phyloP scores from a whole-genome alignment of 2,888 invertebrate genomes.

The Leptopilina syphax region DNA sequence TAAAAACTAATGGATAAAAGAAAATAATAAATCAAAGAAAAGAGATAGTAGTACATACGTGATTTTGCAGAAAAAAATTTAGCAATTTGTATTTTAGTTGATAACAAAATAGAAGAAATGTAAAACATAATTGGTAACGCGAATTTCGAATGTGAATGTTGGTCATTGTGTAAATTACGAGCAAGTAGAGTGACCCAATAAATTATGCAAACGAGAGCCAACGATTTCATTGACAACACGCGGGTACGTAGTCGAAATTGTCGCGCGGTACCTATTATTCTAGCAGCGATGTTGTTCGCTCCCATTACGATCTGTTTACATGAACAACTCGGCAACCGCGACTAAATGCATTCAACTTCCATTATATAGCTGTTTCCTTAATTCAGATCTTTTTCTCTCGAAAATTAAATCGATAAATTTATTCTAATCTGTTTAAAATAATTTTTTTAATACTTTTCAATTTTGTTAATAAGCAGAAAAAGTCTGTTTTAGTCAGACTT shows the following conservation, averaged over 20 bases:
- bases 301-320: conserved; percentile 38
- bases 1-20: too few relatives aligned
- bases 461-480: too few relatives aligned
- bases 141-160: neutral
- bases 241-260: conserved; percentile 42
- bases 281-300: conserved; percentile 31
- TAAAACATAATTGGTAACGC: conserved; percentile 4
- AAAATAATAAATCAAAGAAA: too few relatives aligned
- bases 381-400: too few relatives aligned
- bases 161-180: conserved; percentile 27
- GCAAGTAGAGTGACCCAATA: conserved; percentile 29
- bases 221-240: conserved; percentile 35
- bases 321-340: conserved; percentile 11
- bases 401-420: too few relatives aligned
- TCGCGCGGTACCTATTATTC: conserved; percentile 47
- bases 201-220: conserved; percentile 35
- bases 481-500: too few relatives aligned
- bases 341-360: neutral
- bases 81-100: neutral
- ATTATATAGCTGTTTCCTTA: neutral
- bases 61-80: too few relatives aligned
- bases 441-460: too few relatives aligned
- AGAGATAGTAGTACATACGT: too few relatives aligned
- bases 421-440: too few relatives aligned
- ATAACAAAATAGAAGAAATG: neutral